These are phyloP conservation scores for Pinctada fucata DNA, from an alignment of 2,888 invertebrate species.

Conservation along the genomic window DNA sequence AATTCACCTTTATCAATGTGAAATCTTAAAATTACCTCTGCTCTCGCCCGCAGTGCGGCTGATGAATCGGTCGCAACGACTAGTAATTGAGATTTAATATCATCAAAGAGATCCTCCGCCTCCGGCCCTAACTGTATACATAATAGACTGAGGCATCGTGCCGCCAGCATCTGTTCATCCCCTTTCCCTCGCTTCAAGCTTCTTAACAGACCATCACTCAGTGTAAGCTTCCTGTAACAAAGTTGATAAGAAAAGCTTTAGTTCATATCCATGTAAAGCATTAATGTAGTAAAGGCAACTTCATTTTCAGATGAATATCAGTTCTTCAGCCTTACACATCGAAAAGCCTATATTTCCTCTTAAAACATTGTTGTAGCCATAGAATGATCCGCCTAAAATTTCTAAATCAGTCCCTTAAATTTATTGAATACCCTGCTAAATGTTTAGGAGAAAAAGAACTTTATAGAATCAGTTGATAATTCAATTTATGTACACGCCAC, in stretches of 20 bases:
- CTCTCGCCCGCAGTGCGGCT: conserved; percentile 85
- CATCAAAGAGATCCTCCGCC: conserved; percentile 84
- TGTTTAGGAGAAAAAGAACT: too few species aligned
- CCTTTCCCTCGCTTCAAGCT: conserved; percentile 90
- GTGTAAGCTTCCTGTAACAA: conserved; percentile 75
- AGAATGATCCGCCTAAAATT: too few species aligned
- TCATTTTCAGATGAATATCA: too few species aligned
- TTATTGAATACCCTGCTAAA: too few species aligned
- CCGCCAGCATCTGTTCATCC: conserved; percentile 89
- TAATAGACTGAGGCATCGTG: conserved; percentile 87
- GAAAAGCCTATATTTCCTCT: too few species aligned
- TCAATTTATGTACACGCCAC: too few species aligned
- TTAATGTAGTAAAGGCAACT: too few species aligned
- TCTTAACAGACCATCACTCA: conserved; percentile 89
- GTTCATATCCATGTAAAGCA: too few species aligned
- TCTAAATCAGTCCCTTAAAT: too few species aligned
- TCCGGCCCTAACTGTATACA: conserved; percentile 88
- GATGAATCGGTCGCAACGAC: conserved; percentile 86
- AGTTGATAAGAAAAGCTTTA: background rate
- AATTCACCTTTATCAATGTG: background rate
- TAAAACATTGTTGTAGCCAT: too few species aligned
- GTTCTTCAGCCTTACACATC: too few species aligned
- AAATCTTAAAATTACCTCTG: conserved; percentile 73
- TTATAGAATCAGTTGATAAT: too few species aligned
- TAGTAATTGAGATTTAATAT: conserved; percentile 85